Evolutionary conservation across 2,888 invertebrate species (phyloP).

Genomic region (Calliopum simillimum): DNA sequence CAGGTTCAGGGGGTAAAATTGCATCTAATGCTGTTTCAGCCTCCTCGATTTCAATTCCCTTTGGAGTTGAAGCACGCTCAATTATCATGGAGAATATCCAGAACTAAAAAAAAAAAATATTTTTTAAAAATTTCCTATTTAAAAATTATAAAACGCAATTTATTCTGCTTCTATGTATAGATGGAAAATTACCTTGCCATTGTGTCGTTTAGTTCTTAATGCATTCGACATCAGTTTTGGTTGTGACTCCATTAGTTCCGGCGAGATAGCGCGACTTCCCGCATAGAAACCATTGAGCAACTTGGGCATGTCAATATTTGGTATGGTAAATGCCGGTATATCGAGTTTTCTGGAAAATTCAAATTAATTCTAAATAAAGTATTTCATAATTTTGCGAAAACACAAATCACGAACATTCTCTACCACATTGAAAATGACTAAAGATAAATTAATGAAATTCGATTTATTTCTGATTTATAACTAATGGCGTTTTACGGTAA

Average conservation of each 20-base stretch:
- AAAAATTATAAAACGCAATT: not conserved
- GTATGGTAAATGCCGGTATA: slow-evolving; percentile 52
- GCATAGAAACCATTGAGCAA: slow-evolving; percentile 50
- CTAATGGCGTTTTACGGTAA: not conserved
- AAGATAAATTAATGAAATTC: not conserved
- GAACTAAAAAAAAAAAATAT: slow-evolving; percentile 48
- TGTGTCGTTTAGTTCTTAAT: slow-evolving; percentile 51
- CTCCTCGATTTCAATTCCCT: slow-evolving; percentile 58
- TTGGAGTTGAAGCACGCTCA: slow-evolving; percentile 58
- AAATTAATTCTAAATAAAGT: not conserved
- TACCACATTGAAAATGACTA: not conserved
- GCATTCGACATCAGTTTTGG: slow-evolving; percentile 53
- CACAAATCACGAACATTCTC: not conserved
- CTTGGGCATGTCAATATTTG: slow-evolving; percentile 56
- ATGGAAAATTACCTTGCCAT: slow-evolving; percentile 53
- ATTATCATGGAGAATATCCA: slow-evolving; percentile 66
- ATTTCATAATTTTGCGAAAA: not conserved
- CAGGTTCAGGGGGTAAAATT: slow-evolving; percentile 59
- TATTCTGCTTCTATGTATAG: not conserved
- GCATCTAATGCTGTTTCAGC: slow-evolving; percentile 61
- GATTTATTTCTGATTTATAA: not conserved
- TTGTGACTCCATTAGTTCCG: slow-evolving; percentile 59
- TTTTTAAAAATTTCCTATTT: not conserved
- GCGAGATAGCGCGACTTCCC: slow-evolving; percentile 50
- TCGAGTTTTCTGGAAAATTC: slow-evolving; percentile 42